A percentile compares a stretch with the other conserved stretches of the same genome.
These are phyloP conservation scores for Heliornis fulica DNA, from an alignment of 2,113 vertebrate genomes.

Conservation along the genomic window DNA sequence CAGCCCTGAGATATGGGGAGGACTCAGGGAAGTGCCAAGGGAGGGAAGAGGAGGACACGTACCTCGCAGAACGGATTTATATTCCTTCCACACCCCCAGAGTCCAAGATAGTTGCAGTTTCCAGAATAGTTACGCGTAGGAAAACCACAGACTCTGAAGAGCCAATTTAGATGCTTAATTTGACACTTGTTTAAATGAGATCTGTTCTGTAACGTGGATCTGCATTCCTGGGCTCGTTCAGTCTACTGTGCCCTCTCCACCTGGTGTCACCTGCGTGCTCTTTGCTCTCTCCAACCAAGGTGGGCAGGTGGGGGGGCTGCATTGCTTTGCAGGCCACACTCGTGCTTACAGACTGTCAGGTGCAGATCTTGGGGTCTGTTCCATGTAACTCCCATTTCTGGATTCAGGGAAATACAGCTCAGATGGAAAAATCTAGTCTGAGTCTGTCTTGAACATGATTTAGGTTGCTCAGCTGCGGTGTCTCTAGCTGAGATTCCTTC, in stretches of 20 bases:
- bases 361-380: not conserved
- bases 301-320: not conserved
- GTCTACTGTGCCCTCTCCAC: not conserved
- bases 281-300: not conserved
- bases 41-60: conserved; percentile 4
- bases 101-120: conserved; percentile 53
- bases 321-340: not conserved
- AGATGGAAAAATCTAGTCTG: not conserved
- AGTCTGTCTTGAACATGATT: not conserved
- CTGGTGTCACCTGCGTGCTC: not conserved
- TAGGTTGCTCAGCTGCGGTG: fast-evolving
- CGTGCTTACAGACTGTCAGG: not conserved
- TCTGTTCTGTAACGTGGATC: not conserved
- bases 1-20: not conserved
- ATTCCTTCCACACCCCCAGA: conserved; percentile 36
- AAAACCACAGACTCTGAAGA: conserved; percentile 23
- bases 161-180: conserved; percentile 31
- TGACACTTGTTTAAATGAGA: not conserved
- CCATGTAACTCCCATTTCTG: not conserved
- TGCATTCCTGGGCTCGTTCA: not conserved
- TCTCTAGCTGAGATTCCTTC: not conserved
- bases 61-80: not conserved
- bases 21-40: not conserved
- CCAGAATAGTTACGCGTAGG: conserved; percentile 48
- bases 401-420: not conserved